Conservation (phyloP, 2,888 invertebrate genomes). For the Auanema freiburgensis region DNA sequence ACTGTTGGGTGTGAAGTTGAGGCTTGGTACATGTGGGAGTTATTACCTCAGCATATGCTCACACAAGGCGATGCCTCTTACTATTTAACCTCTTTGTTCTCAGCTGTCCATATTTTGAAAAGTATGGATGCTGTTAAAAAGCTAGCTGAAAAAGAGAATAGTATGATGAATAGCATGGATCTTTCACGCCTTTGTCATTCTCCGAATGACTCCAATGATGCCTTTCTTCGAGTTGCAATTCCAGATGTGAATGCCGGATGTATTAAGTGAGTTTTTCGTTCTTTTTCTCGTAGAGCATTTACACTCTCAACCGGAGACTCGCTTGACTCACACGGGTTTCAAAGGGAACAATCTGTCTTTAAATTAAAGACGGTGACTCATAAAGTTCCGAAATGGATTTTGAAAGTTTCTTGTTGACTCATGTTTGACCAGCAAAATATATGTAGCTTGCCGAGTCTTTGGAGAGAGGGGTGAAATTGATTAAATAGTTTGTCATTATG, state of each 20-base stretch:
- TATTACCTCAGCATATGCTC: conserved; percentile 82
- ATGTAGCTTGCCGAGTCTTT: neutral
- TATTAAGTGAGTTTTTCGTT: conserved; percentile 73
- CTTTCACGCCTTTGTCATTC: conserved; percentile 23
- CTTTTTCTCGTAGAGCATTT: too few species aligned
- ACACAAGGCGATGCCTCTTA: conserved; percentile 83
- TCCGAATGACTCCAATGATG: conserved; percentile 24
- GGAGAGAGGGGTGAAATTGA: too few species aligned
- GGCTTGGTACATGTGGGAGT: conserved; percentile 91
- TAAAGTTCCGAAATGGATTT: too few species aligned
- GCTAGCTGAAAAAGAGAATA: conserved; percentile 29
- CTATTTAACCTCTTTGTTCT: conserved; percentile 88
- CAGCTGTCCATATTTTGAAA: conserved; percentile 86
- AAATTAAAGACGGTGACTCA: too few species aligned
- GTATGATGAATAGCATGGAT: conserved; percentile 18
- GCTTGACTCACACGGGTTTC: too few species aligned
- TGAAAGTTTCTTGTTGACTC: too few species aligned
- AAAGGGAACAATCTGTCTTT: too few species aligned
- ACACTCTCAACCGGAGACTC: too few species aligned
- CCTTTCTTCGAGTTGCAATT: conserved; percentile 79
- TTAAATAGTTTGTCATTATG: neutral
- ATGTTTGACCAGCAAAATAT: too few species aligned
- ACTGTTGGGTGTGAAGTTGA: conserved; percentile 90
- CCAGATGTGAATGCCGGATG: conserved; percentile 92
- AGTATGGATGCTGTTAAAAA: conserved; percentile 68